Conservation (phyloP, 2,113 vertebrate species). For the Hippoglossus stenolepis region DNA sequence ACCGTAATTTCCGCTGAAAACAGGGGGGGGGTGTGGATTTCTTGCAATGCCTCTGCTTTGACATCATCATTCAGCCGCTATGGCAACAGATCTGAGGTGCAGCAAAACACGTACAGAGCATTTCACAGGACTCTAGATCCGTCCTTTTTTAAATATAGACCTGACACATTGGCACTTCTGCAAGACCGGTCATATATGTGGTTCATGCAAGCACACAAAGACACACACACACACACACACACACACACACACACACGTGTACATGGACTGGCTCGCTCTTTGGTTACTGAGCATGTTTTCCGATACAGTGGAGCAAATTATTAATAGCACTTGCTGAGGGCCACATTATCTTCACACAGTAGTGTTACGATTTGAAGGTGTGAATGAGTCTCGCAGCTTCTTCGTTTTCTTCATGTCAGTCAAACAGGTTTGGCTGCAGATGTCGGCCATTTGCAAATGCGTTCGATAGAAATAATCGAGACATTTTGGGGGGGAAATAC, state of each 20-base stretch:
- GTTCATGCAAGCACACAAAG: background rate
- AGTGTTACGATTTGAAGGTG: slow-evolving; percentile 15
- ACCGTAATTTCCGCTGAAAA: slow-evolving; percentile 52
- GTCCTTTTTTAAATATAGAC: slow-evolving; percentile 69
- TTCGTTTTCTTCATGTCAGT: background rate
- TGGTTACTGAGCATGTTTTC: slow-evolving; percentile 29
- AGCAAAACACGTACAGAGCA: slow-evolving; percentile 73
- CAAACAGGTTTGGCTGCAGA: background rate
- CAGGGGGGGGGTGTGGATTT: slow-evolving; percentile 50
- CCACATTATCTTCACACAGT: slow-evolving; percentile 3
- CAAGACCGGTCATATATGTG: slow-evolving; percentile 7
- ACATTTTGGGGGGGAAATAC: too few species aligned
- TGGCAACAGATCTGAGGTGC: slow-evolving; percentile 73
- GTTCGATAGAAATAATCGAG: too few species aligned
- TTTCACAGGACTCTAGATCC: slow-evolving; percentile 54
- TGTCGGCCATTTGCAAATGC: too few species aligned
- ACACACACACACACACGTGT: slow-evolving; percentile 1
- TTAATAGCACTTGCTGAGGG: slow-evolving; percentile 32
- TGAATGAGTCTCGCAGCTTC: background rate
- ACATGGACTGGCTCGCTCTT: background rate
- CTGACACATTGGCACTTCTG: slow-evolving; percentile 46
- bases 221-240: slow-evolving; percentile 5
- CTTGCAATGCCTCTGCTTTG: slow-evolving; percentile 65
- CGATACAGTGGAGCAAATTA: slow-evolving; percentile 18
- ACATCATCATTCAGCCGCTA: slow-evolving; percentile 71